A percentile compares a stretch with the other conserved stretches of the same genome.
Conservation (phyloP, 2,888 invertebrate species). For the Microchrysa polita region DNA sequence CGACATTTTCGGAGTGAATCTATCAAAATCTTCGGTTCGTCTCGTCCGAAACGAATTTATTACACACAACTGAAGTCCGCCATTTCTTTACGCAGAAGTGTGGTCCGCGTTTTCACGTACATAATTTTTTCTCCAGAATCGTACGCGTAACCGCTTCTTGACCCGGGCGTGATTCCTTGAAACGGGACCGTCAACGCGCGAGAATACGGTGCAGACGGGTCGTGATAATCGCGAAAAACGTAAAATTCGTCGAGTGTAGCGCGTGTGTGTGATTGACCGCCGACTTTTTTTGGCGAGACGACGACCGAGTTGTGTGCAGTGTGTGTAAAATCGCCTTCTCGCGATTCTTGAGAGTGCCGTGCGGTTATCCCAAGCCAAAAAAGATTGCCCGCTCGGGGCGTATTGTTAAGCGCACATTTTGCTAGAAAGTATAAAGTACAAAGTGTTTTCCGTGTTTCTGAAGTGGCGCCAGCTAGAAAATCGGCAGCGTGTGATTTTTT, state of each 20-base stretch:
- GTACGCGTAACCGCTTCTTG: constrained; percentile 19
- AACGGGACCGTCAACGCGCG: background rate
- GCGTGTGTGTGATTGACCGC: background rate
- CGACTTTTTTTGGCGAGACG: background rate
- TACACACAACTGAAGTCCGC: constrained; percentile 51
- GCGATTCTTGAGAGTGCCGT: background rate
- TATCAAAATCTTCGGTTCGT: constrained; percentile 7
- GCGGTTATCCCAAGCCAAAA: constrained; percentile 3
- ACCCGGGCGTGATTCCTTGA: background rate
- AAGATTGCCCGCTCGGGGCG: constrained; percentile 25
- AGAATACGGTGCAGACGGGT: background rate
- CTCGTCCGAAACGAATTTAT: constrained; percentile 47
- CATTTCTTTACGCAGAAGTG: constrained; percentile 52
- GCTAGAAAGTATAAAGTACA: constrained; percentile 2
- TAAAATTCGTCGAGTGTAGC: constrained; percentile 18
- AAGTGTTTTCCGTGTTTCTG: background rate
- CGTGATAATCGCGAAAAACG: constrained; percentile 5
- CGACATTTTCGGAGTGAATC: constrained; percentile 28
- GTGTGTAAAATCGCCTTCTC: constrained; percentile 21
- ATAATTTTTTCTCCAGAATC: constrained; percentile 20
- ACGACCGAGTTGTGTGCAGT: background rate
- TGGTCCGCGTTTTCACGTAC: constrained; percentile 49
- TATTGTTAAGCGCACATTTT: constrained; percentile 4
- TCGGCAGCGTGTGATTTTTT: background rate
- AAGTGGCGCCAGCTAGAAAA: background rate